Conservation (phyloP, 2,888 invertebrate genomes). For the Lacanobia oleracea region DNA sequence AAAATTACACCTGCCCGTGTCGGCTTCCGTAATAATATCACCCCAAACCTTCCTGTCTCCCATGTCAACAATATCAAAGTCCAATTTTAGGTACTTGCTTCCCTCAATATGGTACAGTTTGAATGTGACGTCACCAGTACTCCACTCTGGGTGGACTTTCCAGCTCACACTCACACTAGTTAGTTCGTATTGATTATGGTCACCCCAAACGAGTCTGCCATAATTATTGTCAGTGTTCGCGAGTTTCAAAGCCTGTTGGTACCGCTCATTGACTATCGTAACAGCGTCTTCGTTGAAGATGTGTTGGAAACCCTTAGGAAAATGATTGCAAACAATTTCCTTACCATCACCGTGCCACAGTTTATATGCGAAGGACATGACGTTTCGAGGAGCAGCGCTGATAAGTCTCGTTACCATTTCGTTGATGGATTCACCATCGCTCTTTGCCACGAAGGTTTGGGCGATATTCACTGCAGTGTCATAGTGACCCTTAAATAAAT, state of each 20-base stretch:
- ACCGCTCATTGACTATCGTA: slow-evolving; percentile 54
- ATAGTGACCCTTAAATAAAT: neutral
- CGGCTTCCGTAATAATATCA: slow-evolving; percentile 2
- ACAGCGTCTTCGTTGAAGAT: slow-evolving; percentile 62
- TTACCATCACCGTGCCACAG: neutral
- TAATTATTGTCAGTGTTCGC: neutral
- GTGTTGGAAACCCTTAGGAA: slow-evolving; percentile 20
- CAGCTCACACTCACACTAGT: slow-evolving; percentile 59
- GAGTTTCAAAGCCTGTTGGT: neutral
- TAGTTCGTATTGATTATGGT: neutral
- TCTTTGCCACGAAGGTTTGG: neutral
- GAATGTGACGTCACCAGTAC: slow-evolving; percentile 61
- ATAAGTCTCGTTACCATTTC: neutral
- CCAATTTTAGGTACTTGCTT: slow-evolving; percentile 68
- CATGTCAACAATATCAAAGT: slow-evolving; percentile 39
- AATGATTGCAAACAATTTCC: neutral
- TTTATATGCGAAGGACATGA: slow-evolving; percentile 6
- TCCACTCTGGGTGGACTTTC: slow-evolving; percentile 66
- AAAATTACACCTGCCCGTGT: neutral
- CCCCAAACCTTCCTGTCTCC: slow-evolving; percentile 68
- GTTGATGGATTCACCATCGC: neutral
- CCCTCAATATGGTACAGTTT: slow-evolving; percentile 64
- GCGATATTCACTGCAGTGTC: neutral
- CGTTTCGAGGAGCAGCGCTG: neutral
- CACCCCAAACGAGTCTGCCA: slow-evolving; percentile 2